phyloP scores from a whole-genome alignment of 2,113 vertebrate species.

The Caranx melampygus region DNA sequence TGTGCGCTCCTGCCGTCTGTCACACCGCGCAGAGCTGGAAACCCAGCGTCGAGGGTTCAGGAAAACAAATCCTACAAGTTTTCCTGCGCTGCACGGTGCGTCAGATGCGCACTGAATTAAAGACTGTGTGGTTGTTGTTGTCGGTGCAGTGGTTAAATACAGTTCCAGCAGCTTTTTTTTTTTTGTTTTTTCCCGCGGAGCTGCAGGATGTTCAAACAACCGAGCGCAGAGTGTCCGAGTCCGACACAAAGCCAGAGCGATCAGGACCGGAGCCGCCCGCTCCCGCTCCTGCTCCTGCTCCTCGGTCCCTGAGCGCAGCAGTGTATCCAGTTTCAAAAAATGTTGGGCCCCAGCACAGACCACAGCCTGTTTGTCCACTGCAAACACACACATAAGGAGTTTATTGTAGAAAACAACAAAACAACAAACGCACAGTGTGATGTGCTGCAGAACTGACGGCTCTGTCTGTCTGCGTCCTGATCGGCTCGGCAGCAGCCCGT shows the following conservation, averaged over 20 bases:
- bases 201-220: background rate
- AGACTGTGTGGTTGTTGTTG: background rate
- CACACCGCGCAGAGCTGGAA: background rate
- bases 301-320: conserved; percentile 6
- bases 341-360: background rate
- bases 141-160: too few species aligned
- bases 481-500: background rate
- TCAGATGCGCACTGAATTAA: background rate
- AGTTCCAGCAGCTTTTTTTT: too few species aligned
- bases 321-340: conserved; percentile 20
- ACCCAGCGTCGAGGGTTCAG: background rate
- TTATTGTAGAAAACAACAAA: background rate
- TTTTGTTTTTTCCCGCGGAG: background rate
- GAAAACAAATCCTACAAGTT: background rate
- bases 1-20: conserved; percentile 25
- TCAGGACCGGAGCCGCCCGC: background rate
- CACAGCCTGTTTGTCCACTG: background rate
- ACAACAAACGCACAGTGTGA: background rate
- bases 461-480: background rate
- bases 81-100: background rate
- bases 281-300: conserved; percentile 20
- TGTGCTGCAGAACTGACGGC: background rate
- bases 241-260: background rate
- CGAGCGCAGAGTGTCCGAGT: background rate
- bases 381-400: background rate